Base-by-base conservation (phyloP, 2,113 vertebrate species). In the Isichthys henryi region DNA sequence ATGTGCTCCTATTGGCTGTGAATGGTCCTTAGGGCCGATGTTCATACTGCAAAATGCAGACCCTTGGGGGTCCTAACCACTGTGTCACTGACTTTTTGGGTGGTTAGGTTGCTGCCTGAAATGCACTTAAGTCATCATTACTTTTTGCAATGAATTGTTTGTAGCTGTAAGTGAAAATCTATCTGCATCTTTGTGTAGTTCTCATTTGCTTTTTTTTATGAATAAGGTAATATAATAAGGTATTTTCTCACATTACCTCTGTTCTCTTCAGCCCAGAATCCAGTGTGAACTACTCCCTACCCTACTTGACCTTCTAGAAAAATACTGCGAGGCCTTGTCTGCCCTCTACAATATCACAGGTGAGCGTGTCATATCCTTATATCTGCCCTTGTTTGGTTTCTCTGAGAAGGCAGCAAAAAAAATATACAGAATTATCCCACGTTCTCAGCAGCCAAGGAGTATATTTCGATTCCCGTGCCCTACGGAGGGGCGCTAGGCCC, bases 261-360 rank as follows among this genome's bases (percentile, higher is more conserved):
- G 21, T 70, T 80, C 45, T 87, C 9, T 90, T 3, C 91, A 96
- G 95, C 92, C 94, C 70, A 92, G 92, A 86, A 90, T 93, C 19
- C 93, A 89, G 88, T 94, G 94, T 91, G 94, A 94, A 77, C 90
- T 93, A 11, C 92, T n/a, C n/a, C n/a, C n/a, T n/a, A n/a, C 94
- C 83, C 90, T 94, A 85, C 92, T 93, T 50, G 91, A 90, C 43
- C 93, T 95, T 5, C 94, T 95, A 91, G 93, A 95, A 91, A 94
- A 90, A 52, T 94, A 95, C 93, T 96, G 95, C 43, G 93, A 95
- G 92, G 94, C 92, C 43, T 90, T 95, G 70, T 95, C 93, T 56
- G 91, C 91, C 52, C 91, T 87, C 88, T 85, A 91, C 91, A 96
- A 95, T 88, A 90, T 95, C 90, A 95, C 95, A 96, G 95, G 95